These are phyloP conservation scores for Salpingus planirostris DNA, from an alignment of 2,888 invertebrate species.

Conservation along the genomic window DNA sequence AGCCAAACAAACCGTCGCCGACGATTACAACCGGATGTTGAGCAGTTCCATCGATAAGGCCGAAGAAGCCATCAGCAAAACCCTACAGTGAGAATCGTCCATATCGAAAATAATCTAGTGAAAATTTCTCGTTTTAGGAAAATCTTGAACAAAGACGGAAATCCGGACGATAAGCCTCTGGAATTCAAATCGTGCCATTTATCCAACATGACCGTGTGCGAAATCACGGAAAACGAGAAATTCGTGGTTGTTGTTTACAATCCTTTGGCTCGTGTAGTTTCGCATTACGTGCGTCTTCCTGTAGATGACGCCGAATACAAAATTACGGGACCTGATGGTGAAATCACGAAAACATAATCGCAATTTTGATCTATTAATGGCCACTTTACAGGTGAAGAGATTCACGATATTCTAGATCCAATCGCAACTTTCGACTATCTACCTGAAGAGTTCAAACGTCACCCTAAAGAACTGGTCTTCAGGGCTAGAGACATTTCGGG, in stretches of 20 bases:
- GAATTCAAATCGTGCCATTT: slow-evolving; percentile 48
- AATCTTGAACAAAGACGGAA: too few species aligned
- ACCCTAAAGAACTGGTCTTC: slow-evolving; percentile 57
- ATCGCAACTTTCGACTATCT: slow-evolving; percentile 6
- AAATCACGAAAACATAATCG: too few species aligned
- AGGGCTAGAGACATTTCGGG: slow-evolving; percentile 7
- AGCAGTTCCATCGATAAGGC: slow-evolving; percentile 56
- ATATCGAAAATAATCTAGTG: too few species aligned
- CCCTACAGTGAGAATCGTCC: too few species aligned
- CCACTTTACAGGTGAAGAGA: neutral
- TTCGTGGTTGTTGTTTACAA: slow-evolving; percentile 77
- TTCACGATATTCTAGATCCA: neutral
- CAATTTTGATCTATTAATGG: too few species aligned
- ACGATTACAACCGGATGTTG: slow-evolving; percentile 77
- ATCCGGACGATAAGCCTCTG: too few species aligned
- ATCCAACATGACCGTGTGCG: slow-evolving; percentile 71
- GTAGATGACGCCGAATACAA: slow-evolving; percentile 48
- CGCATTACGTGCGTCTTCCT: slow-evolving; percentile 55
- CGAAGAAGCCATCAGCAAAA: slow-evolving; percentile 11
- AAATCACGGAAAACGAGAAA: slow-evolving; percentile 50
- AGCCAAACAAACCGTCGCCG: slow-evolving; percentile 76
- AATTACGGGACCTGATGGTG: slow-evolving; percentile 55
- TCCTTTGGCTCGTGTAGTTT: slow-evolving; percentile 58
- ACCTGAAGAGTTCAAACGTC: too few species aligned
- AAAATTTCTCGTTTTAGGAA: too few species aligned